Conservation (phyloP, 2,888 invertebrate species). For the Drosophila fungiperda region DNA sequence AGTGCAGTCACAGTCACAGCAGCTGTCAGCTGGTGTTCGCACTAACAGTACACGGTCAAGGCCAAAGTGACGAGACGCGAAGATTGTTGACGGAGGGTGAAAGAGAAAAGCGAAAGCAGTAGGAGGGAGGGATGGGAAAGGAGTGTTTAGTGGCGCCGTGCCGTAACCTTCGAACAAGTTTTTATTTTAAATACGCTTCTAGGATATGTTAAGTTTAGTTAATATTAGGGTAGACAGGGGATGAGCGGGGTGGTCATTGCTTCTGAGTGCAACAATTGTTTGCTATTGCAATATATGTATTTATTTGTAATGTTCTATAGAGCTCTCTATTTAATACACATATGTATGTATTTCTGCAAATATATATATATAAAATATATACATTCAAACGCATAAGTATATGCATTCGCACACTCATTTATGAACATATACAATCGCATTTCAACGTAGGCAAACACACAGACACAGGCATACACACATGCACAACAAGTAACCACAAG, state of each 20-base stretch:
- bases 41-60: slow-evolving; percentile 57
- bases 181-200: slow-evolving; percentile 56
- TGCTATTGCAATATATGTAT: neutral
- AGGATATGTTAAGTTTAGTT: slow-evolving; percentile 59
- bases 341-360: neutral
- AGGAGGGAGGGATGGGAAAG: slow-evolving; percentile 2
- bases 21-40: slow-evolving; percentile 68
- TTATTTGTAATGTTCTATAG: slow-evolving; percentile 6
- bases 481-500: slow-evolving; percentile 25
- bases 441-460: slow-evolving; percentile 38
- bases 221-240: neutral
- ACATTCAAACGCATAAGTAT: slow-evolving; percentile 8
- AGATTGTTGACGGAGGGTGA: slow-evolving; percentile 12
- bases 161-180: slow-evolving; percentile 72
- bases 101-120: neutral
- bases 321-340: neutral
- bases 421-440: neutral
- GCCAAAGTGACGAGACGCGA: slow-evolving; percentile 45
- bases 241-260: neutral
- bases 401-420: slow-evolving; percentile 5
- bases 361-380: slow-evolving; percentile 13
- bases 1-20: slow-evolving; percentile 42
- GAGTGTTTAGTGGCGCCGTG: slow-evolving; percentile 48
- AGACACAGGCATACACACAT: slow-evolving; percentile 15
- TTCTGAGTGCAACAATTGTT: slow-evolving; percentile 47